A percentile compares a stretch with the other conserved stretches of the same genome.
phyloP scores from a whole-genome alignment of 2,113 vertebrate species.

The Ginglymostoma cirratum region DNA sequence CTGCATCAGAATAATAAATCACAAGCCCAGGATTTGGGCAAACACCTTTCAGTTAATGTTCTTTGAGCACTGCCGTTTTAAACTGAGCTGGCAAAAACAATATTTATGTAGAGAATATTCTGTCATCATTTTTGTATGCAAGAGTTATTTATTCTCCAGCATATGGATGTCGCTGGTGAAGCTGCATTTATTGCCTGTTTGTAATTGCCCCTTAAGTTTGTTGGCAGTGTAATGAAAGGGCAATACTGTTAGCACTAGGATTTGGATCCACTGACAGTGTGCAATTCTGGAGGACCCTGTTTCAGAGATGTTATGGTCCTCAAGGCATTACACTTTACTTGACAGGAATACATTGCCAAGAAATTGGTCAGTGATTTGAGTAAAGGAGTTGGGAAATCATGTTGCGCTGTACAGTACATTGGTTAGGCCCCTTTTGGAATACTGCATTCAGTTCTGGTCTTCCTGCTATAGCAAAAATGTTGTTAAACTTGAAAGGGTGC shows the following conservation, averaged over 20 bases:
- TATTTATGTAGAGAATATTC: background rate
- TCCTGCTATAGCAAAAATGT: too few relatives aligned
- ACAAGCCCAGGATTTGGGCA: background rate
- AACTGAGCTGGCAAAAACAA: background rate
- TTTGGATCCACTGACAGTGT: background rate
- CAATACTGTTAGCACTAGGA: background rate
- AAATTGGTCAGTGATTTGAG: background rate
- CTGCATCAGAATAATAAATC: background rate
- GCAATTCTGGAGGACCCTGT: background rate
- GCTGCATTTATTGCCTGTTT: background rate
- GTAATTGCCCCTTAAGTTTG: background rate
- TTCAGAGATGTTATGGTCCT: too few relatives aligned
- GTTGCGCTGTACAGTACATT: too few relatives aligned
- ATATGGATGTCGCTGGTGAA: background rate
- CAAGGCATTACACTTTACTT: background rate
- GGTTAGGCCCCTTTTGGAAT: too few relatives aligned
- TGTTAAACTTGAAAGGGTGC: too few relatives aligned
- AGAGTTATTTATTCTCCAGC: background rate
- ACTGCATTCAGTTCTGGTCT: too few relatives aligned
- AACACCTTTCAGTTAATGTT: background rate
- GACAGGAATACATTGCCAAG: background rate
- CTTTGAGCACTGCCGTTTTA: background rate
- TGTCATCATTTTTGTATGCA: background rate
- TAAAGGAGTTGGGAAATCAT: too few relatives aligned
- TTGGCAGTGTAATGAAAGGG: background rate